Conservation (phyloP, 2,113 vertebrate genomes). For the Hippoglossus stenolepis region DNA sequence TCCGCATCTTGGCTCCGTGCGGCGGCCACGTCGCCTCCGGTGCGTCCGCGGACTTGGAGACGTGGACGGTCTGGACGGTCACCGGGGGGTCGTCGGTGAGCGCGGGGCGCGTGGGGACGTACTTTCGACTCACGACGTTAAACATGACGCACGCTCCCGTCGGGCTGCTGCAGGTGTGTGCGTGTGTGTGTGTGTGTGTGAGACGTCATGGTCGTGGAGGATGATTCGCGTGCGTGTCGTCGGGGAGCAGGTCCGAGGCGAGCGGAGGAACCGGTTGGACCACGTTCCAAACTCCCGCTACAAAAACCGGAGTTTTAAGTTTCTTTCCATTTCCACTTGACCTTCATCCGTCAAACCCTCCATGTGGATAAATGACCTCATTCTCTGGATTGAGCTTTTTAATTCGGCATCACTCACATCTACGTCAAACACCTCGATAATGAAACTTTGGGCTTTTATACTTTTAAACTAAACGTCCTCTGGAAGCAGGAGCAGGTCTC, state of each 20-base stretch:
- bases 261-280: slow-evolving; percentile 60
- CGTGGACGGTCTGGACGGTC: slow-evolving; percentile 30
- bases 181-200: not conserved
- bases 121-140: slow-evolving; percentile 54
- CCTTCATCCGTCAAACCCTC: accelerated
- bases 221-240: slow-evolving; percentile 16
- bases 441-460: no score
- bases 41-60: slow-evolving; percentile 2
- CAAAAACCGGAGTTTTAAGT: not conserved
- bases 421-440: not conserved
- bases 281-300: not conserved
- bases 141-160: not conserved
- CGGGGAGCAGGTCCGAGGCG: slow-evolving; percentile 21
- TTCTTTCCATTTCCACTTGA: not conserved
- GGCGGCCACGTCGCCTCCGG: slow-evolving; percentile 57
- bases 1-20: slow-evolving; percentile 60
- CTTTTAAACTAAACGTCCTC: not conserved
- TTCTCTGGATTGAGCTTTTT: accelerated
- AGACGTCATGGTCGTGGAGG: not conserved
- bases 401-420: not conserved
- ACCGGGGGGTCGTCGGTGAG: slow-evolving; percentile 23
- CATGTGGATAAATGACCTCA: accelerated
- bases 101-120: slow-evolving; percentile 56
- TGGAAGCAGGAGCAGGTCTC: no score
- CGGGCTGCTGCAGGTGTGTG: not conserved